Conservation (phyloP, 2,113 vertebrate genomes). For the Rhodinocichla rosea region DNA sequence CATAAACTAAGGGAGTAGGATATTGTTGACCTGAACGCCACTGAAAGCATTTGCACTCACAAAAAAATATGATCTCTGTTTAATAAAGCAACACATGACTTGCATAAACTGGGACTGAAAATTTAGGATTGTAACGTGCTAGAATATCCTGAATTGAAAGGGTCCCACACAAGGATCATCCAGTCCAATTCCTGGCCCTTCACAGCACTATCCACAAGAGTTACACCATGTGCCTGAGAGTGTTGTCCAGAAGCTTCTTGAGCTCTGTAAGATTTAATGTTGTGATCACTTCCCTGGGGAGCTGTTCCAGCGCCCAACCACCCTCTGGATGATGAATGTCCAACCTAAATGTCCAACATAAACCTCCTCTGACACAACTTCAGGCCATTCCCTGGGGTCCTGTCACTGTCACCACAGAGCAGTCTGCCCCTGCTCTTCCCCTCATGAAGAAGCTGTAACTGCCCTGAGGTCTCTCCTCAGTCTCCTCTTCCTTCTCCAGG, state of each 20-base stretch:
- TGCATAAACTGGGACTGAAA: background rate
- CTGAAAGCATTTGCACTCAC: background rate
- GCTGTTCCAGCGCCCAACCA: background rate
- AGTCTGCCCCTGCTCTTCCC: background rate
- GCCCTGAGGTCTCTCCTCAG: background rate
- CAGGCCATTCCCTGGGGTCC: background rate
- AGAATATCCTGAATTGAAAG: background rate
- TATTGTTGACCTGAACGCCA: background rate
- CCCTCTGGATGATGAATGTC: background rate
- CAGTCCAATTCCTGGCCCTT: background rate
- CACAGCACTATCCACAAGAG: background rate
- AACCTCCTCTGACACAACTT: background rate
- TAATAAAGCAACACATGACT: background rate
- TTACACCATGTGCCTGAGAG: background rate
- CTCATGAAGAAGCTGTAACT: rapidly evolving
- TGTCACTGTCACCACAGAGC: background rate
- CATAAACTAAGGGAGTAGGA: background rate
- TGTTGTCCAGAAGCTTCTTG: background rate
- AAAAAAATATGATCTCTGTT: background rate
- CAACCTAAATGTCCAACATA: background rate
- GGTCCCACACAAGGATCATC: background rate
- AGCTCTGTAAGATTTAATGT: background rate
- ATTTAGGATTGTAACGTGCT: background rate
- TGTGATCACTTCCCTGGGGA: background rate
- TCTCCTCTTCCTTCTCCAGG: background rate